Conservation (phyloP, 2,113 vertebrate genomes). For the Onychostruthus taczanowskii region DNA sequence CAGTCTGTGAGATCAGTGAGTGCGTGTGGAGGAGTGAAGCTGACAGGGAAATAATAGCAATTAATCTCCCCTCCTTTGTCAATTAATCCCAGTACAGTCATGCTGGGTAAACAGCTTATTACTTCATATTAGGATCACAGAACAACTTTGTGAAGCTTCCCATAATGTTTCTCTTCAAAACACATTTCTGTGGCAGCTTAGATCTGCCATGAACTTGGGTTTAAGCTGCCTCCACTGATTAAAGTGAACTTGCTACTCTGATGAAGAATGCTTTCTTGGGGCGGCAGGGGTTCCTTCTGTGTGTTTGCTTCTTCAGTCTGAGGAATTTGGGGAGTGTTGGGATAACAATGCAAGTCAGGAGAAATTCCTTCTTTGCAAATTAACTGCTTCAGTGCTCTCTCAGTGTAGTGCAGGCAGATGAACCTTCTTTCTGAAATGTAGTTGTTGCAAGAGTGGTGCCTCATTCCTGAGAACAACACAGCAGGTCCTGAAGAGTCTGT, state of each 20-base stretch:
- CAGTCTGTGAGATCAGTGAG: conserved; percentile 47
- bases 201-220: conserved; percentile 40
- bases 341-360: conserved; percentile 41
- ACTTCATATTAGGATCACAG: conserved; percentile 73
- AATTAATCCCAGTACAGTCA: conserved; percentile 68
- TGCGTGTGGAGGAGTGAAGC: conserved; percentile 56
- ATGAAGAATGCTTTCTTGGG: conserved; percentile 28
- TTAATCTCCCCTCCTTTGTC: conserved; percentile 71
- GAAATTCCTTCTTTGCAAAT: not conserved
- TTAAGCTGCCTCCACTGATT: conserved; percentile 41
- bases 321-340: conserved; percentile 57
- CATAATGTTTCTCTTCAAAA: conserved; percentile 59
- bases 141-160: conserved; percentile 69
- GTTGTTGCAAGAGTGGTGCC: not conserved
- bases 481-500: not conserved
- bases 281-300: not conserved
- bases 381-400: conserved; percentile 2
- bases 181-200: conserved; percentile 52
- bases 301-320: not conserved
- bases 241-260: conserved; percentile 65
- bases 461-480: not conserved
- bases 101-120: conserved; percentile 75
- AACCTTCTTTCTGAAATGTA: not conserved
- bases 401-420: not conserved
- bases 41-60: conserved; percentile 69